Evolutionary conservation across 2,797 vertebrate species (phyloP).

Genomic region (Tenualosa thibaudeaui): DNA sequence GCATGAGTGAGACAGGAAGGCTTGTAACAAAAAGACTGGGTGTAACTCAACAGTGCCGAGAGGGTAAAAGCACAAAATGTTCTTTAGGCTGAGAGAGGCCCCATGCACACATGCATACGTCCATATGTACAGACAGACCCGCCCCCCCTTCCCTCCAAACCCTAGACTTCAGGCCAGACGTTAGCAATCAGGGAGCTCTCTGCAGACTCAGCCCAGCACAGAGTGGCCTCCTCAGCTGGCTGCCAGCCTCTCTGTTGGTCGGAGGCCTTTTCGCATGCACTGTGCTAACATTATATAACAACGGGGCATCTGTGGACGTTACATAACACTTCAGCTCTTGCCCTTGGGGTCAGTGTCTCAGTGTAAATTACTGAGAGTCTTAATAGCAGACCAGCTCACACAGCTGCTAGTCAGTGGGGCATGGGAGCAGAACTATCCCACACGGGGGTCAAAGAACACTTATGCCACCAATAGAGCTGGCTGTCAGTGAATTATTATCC

Average conservation of each 20-base stretch:
- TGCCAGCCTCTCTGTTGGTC: background rate
- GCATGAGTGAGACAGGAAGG: background rate
- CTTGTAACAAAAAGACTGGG: background rate
- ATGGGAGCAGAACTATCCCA: background rate
- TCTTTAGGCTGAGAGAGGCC: background rate
- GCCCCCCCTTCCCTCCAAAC: background rate
- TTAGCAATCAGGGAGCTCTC: background rate
- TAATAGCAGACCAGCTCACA: background rate
- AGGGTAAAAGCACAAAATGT: slow-evolving; percentile 8
- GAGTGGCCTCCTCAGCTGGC: background rate
- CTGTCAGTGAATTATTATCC: background rate
- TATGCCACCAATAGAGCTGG: background rate
- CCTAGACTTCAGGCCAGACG: background rate
- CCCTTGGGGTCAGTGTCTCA: slow-evolving; percentile 5
- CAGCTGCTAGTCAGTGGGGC: slow-evolving; percentile 1
- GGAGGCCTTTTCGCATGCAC: background rate
- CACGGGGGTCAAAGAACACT: background rate
- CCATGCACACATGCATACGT: background rate
- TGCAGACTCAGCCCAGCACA: background rate
- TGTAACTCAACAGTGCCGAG: background rate
- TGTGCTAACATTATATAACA: background rate
- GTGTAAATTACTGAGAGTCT: background rate
- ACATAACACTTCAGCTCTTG: background rate
- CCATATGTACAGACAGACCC: background rate
- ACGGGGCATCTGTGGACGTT: background rate